These are phyloP conservation scores for Ceyx margarethae DNA, from an alignment of 2,113 vertebrate genomes.

Conservation along the genomic window DNA sequence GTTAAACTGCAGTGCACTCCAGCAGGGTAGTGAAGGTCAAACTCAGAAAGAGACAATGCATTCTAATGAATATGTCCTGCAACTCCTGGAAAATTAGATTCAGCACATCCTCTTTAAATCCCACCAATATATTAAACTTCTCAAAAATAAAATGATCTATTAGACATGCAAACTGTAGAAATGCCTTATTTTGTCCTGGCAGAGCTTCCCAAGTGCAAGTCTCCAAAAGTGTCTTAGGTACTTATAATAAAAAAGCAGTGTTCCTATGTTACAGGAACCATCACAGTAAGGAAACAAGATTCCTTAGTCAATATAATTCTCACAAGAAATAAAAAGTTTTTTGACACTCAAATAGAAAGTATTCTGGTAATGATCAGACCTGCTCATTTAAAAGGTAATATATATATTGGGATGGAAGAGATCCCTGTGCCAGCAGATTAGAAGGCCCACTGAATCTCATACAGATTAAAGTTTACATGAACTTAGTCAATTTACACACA, in stretches of 20 bases:
- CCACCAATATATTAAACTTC: slow-evolving; percentile 15
- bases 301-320: not conserved
- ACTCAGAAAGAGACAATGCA: slow-evolving; percentile 34
- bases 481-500: not conserved
- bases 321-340: not conserved
- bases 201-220: not conserved
- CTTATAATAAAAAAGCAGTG: not conserved
- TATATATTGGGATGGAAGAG: not conserved
- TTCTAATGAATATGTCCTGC: slow-evolving; percentile 44
- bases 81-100: slow-evolving; percentile 39
- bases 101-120: slow-evolving; percentile 50
- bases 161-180: not conserved
- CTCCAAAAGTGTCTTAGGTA: not conserved
- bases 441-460: not conserved
- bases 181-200: not conserved
- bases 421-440: not conserved
- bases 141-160: not conserved
- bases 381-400: not conserved
- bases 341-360: not conserved
- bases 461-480: fast-evolving
- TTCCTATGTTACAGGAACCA: not conserved
- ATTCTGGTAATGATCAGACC: not conserved
- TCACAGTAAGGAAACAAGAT: not conserved
- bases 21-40: slow-evolving; percentile 45
- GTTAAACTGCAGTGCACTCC: not conserved